A percentile compares a stretch with the other conserved stretches of the same genome.
Evolutionary conservation across 2,888 invertebrate genomes (phyloP).

Genomic region (Acrobasis suavella): DNA sequence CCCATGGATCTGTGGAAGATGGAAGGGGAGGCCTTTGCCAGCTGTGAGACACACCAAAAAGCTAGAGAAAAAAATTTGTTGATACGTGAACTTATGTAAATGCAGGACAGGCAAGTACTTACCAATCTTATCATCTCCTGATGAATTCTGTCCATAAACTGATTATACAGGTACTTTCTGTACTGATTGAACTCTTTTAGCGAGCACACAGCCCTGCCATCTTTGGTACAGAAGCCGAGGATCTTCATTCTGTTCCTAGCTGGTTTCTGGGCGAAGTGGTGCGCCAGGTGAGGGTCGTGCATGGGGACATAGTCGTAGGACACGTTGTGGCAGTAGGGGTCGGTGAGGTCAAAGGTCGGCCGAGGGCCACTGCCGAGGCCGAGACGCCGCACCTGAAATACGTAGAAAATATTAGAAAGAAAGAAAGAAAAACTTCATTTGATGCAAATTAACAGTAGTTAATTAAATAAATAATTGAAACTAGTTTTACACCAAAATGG

Average conservation of each 20-base stretch:
- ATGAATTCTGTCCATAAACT: conserved; percentile 79
- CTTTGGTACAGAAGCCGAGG: conserved; percentile 81
- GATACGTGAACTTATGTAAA: no score
- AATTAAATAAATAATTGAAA: no score
- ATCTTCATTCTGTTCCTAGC: conserved; percentile 67
- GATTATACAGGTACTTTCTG: conserved; percentile 82
- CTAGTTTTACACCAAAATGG: no score
- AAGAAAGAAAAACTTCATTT: no score
- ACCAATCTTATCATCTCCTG: conserved; percentile 66
- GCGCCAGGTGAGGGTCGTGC: conserved; percentile 82
- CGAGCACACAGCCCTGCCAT: conserved; percentile 84
- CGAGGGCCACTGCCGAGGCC: conserved; percentile 57
- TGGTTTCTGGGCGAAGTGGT: conserved; percentile 71
- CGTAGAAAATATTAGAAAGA: no score
- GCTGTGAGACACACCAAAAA: no score
- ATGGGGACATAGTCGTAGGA: conserved; percentile 81
- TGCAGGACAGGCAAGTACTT: conserved; percentile 28
- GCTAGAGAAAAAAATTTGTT: no score
- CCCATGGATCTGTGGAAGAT: no score
- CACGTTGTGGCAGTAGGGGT: conserved; percentile 73
- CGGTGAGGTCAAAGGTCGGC: conserved; percentile 69
- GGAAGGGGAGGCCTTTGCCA: no score
- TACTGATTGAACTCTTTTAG: conserved; percentile 85
- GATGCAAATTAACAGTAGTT: no score
- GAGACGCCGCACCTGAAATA: conserved; percentile 61